phyloP scores from a whole-genome alignment of 2,113 vertebrate species.

The Bufo gargarizans region DNA sequence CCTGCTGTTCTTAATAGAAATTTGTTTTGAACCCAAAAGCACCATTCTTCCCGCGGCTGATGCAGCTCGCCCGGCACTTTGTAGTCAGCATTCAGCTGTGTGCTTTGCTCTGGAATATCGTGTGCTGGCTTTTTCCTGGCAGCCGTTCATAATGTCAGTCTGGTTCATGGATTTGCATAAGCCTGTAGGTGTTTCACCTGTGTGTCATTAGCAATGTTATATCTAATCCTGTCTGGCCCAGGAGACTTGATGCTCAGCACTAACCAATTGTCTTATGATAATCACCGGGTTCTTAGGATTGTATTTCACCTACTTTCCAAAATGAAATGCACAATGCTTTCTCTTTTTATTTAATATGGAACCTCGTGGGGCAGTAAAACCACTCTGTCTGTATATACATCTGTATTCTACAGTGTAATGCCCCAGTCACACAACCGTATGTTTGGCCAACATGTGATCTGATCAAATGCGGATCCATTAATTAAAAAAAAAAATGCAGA shows the following conservation, averaged over 20 bases:
- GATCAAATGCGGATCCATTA: too few species aligned
- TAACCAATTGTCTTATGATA: constrained; percentile 11
- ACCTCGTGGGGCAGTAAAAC: not conserved
- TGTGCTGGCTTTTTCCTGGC: constrained; percentile 24
- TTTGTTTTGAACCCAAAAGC: not conserved
- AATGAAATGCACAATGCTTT: not conserved
- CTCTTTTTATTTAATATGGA: not conserved
- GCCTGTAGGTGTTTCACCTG: constrained; percentile 41
- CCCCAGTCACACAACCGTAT: too few species aligned
- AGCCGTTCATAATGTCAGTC: constrained; percentile 1
- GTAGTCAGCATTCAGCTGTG: constrained; percentile 30
- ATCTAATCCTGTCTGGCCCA: constrained; percentile 44
- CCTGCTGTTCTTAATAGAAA: not conserved
- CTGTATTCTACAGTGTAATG: not conserved
- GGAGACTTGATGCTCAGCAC: not conserved
- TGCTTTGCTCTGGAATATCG: constrained; percentile 23
- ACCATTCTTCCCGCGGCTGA: not conserved
- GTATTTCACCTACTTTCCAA: not conserved
- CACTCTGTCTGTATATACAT: not conserved
- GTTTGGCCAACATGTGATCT: too few species aligned
- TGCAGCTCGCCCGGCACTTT: not conserved
- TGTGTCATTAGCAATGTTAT: constrained; percentile 21
- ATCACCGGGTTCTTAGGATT: not conserved
- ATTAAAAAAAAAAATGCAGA: too few species aligned
- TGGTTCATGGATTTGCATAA: constrained; percentile 50